phyloP scores from a whole-genome alignment of 2,797 vertebrate species.

The Pogonophryne albipinna region DNA sequence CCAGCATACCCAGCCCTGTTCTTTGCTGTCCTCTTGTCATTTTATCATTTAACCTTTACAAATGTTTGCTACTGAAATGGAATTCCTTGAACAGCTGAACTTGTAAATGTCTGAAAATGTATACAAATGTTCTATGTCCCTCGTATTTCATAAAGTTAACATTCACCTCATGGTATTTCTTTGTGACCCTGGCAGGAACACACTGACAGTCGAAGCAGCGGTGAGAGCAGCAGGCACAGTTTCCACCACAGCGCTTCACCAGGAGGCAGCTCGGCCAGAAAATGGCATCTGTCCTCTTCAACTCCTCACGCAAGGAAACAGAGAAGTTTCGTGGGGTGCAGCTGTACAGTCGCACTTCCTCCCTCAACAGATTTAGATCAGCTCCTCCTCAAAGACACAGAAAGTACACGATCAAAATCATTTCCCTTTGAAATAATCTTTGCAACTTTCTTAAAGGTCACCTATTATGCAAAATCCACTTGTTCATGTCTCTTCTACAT shows the following conservation, averaged over 20 bases:
- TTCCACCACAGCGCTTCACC: constrained; percentile 97
- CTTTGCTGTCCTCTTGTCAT: neutral
- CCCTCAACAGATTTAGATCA: constrained; percentile 94
- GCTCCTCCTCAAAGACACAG: constrained; percentile 72
- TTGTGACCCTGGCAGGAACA: constrained; percentile 89
- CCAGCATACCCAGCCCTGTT: neutral
- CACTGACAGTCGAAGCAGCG: constrained; percentile 95
- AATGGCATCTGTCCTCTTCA: constrained; percentile 95
- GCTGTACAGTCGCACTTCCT: constrained; percentile 95
- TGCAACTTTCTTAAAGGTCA: neutral
- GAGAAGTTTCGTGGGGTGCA: constrained; percentile 98
- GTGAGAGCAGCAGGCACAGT: constrained; percentile 95
- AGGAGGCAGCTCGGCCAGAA: constrained; percentile 98
- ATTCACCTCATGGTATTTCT: constrained; percentile 96
- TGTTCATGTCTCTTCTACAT: too few species aligned
- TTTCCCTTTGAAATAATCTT: neutral
- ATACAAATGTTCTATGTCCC: neutral
- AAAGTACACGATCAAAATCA: neutral
- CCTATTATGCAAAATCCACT: too few species aligned
- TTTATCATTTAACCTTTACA: neutral
- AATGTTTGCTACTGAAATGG: neutral
- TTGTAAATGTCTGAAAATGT: neutral
- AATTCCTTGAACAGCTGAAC: neutral
- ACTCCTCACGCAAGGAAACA: constrained; percentile 94
- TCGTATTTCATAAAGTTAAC: neutral